Percentiles rank a stretch among this genome's conserved stretches.
These are phyloP conservation scores for Squalus acanthias DNA, from an alignment of 2,797 vertebrate genomes.

Conservation along the genomic window DNA sequence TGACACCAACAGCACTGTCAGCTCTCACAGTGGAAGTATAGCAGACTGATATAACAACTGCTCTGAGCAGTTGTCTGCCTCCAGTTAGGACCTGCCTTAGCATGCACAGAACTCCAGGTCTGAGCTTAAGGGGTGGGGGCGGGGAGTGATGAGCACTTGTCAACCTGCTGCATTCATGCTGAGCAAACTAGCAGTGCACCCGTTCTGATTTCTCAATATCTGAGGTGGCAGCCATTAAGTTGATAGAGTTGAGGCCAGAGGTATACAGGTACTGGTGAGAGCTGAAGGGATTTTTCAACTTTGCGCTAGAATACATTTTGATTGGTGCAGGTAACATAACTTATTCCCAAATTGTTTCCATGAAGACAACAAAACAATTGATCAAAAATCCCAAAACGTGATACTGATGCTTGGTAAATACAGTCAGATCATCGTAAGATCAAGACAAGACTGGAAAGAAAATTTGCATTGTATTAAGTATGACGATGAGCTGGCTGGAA, in stretches of 20 bases:
- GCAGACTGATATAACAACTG: background rate
- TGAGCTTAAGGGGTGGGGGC: background rate
- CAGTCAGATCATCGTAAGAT: background rate
- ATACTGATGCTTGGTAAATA: background rate
- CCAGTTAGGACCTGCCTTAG: background rate
- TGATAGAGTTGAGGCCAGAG: background rate
- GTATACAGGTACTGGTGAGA: background rate
- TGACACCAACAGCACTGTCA: background rate
- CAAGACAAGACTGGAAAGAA: background rate
- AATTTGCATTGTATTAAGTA: background rate
- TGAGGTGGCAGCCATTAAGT: background rate
- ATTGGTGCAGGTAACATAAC: background rate
- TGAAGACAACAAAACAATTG: background rate
- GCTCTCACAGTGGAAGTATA: background rate
- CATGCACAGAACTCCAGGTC: background rate
- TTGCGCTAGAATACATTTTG: background rate
- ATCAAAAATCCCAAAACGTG: background rate
- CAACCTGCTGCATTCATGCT: background rate
- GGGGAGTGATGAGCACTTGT: background rate
- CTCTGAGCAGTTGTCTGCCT: background rate
- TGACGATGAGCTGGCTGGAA: background rate
- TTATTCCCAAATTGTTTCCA: background rate
- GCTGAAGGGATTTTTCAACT: background rate
- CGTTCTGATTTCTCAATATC: background rate
- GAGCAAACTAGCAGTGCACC: background rate